These are phyloP conservation scores for Lepidotrigona ventralis DNA, from an alignment of 1,140 invertebrate genomes.

Conservation along the genomic window DNA sequence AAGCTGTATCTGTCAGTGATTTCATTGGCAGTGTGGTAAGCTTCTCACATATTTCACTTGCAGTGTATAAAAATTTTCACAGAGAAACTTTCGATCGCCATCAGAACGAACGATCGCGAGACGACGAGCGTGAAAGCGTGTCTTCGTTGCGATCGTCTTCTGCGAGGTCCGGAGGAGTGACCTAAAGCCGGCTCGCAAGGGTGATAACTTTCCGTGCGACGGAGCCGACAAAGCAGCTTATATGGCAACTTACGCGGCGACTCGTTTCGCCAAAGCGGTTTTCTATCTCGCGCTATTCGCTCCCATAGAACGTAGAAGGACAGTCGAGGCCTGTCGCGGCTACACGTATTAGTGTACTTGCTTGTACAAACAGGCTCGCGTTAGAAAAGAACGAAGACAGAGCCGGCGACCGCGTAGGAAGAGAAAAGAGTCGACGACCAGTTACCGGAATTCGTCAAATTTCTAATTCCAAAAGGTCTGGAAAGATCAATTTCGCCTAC, in stretches of 20 bases:
- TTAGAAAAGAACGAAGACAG: slow-evolving; percentile 2
- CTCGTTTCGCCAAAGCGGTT: slow-evolving; percentile 63
- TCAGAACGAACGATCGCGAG: not conserved
- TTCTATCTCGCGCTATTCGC: slow-evolving; percentile 53
- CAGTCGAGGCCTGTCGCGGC: slow-evolving; percentile 31
- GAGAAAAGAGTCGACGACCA: not conserved
- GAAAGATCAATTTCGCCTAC: not conserved
- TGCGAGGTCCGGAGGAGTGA: slow-evolving; percentile 18
- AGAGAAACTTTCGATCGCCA: not conserved
- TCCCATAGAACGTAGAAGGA: slow-evolving; percentile 39
- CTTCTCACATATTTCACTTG: too few species aligned
- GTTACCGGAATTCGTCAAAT: not conserved
- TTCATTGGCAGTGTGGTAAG: too few species aligned
- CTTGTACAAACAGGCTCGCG: slow-evolving; percentile 49
- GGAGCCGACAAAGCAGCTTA: slow-evolving; percentile 67
- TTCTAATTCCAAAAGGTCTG: not conserved
- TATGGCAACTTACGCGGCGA: slow-evolving; percentile 59
- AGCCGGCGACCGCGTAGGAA: not conserved
- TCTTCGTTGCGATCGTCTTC: slow-evolving; percentile 13
- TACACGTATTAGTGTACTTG: slow-evolving; percentile 33
- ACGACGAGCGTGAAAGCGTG: not conserved
- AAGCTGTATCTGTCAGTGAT: too few species aligned
- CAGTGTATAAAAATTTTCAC: not conserved
- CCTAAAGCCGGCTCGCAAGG: slow-evolving; percentile 33
- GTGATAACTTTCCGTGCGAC: slow-evolving; percentile 52